Conservation (phyloP, 2,113 vertebrate species). For the Lasiurus borealis region DNA sequence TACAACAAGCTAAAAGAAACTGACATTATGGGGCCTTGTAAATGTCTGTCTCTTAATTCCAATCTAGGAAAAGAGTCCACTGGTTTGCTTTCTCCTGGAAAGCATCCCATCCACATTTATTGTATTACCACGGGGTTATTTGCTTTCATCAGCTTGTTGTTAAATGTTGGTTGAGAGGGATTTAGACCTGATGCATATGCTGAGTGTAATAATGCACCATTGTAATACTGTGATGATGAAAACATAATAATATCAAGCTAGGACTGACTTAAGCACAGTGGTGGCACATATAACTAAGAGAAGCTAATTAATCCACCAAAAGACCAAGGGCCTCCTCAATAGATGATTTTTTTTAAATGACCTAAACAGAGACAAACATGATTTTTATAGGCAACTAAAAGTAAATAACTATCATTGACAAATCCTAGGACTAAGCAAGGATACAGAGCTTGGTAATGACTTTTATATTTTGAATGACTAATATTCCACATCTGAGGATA, state of each 20-base stretch:
- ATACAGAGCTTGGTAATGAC: not conserved
- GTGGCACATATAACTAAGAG: not conserved
- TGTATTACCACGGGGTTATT: not conserved
- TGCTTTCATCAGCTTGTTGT: not conserved
- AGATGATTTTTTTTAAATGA: not conserved
- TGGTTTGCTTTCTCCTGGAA: not conserved
- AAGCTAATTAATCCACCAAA: not conserved
- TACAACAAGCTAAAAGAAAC: not conserved
- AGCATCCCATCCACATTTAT: not conserved
- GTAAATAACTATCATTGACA: not conserved
- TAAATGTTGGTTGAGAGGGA: not conserved
- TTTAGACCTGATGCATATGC: not conserved
- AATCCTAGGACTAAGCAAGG: not conserved
- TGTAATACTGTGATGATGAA: not conserved
- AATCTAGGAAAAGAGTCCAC: not conserved
- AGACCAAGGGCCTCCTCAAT: not conserved
- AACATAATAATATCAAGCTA: not conserved
- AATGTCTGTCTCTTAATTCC: not conserved
- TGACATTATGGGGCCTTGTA: not conserved
- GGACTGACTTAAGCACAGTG: not conserved
- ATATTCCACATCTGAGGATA: not conserved
- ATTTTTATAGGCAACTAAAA: not conserved
- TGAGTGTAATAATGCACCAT: not conserved
- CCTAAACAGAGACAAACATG: not conserved
- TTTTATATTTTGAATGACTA: not conserved